phyloP scores from a whole-genome alignment of 2,797 vertebrate genomes.

The Cryptoblepharus egeriae region DNA sequence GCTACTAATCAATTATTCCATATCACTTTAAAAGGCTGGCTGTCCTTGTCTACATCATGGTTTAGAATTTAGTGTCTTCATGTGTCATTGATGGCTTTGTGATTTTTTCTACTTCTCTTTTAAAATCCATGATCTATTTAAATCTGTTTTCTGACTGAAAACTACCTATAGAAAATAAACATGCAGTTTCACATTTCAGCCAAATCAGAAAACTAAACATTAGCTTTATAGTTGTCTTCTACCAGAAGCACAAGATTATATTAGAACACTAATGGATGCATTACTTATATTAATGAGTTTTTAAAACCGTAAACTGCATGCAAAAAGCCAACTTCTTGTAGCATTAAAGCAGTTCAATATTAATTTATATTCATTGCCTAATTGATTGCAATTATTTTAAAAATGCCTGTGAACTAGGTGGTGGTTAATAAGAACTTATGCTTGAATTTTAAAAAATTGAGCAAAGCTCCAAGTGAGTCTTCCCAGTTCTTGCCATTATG shows the following conservation, averaged over 20 bases:
- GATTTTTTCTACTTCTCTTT: no score
- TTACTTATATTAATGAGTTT: conserved; percentile 53
- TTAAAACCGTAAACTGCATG: conserved; percentile 45
- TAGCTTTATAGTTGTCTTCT: conserved; percentile 60
- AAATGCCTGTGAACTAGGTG: conserved; percentile 63
- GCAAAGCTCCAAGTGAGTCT: background rate
- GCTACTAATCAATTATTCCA: no score
- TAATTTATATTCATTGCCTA: conserved; percentile 70
- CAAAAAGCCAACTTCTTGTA: conserved; percentile 58
- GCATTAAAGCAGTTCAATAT: conserved; percentile 67
- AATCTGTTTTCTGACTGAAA: conserved; percentile 53
- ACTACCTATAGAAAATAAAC: conserved; percentile 59
- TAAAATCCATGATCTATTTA: conserved; percentile 35
- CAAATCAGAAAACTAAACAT: conserved; percentile 60
- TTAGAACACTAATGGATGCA: conserved; percentile 46
- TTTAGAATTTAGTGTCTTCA: conserved; percentile 34
- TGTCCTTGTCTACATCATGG: conserved; percentile 16
- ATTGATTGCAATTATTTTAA: conserved; percentile 67
- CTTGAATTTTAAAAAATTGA: background rate
- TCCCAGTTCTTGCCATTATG: no score
- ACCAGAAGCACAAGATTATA: conserved; percentile 57
- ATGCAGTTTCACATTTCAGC: background rate
- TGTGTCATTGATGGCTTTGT: conserved; percentile 30
- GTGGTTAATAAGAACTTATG: conserved; percentile 51
- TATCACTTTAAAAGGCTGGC: conserved; percentile 1